These are phyloP conservation scores for Aphelenchoides besseyi DNA, from an alignment of 1,140 invertebrate genomes.

Conservation along the genomic window DNA sequence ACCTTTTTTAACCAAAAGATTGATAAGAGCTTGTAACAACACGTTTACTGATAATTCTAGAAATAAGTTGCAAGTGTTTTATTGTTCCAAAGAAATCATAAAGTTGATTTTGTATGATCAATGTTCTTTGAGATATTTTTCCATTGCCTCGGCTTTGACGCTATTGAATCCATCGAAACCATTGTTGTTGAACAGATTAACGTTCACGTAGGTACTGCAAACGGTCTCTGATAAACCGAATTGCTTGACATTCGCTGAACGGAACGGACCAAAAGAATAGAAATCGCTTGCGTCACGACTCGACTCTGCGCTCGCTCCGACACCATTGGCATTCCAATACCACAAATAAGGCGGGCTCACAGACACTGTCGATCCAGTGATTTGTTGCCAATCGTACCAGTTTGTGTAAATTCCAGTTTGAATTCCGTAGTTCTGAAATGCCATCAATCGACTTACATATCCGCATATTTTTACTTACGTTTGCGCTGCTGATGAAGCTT, in stretches of 20 bases:
- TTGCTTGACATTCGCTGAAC: not conserved
- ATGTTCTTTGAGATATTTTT: too few species aligned
- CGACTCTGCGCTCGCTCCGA: constrained; percentile 18
- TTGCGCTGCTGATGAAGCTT: not conserved
- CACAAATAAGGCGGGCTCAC: not conserved
- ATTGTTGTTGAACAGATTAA: not conserved
- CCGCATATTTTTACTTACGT: not conserved
- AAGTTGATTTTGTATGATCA: too few species aligned
- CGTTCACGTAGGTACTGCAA: not conserved
- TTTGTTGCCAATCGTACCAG: constrained; percentile 46
- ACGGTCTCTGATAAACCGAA: not conserved
- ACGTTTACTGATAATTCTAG: too few species aligned
- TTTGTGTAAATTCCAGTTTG: constrained; percentile 47
- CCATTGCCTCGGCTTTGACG: too few species aligned
- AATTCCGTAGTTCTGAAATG: constrained; percentile 34
- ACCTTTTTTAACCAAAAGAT: too few species aligned
- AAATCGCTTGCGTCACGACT: constrained; percentile 15
- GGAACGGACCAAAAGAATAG: constrained; percentile 19
- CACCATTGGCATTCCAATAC: constrained; percentile 22
- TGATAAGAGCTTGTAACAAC: too few species aligned
- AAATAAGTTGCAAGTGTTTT: too few species aligned
- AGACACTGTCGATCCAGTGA: constrained; percentile 27
- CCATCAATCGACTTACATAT: not conserved
- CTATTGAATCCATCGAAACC: too few species aligned
- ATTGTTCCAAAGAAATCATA: too few species aligned